Percentiles rank a stretch among this genome's conserved stretches.
Conservation (phyloP, 2,797 vertebrate species). For the Pitangus sulphuratus region DNA sequence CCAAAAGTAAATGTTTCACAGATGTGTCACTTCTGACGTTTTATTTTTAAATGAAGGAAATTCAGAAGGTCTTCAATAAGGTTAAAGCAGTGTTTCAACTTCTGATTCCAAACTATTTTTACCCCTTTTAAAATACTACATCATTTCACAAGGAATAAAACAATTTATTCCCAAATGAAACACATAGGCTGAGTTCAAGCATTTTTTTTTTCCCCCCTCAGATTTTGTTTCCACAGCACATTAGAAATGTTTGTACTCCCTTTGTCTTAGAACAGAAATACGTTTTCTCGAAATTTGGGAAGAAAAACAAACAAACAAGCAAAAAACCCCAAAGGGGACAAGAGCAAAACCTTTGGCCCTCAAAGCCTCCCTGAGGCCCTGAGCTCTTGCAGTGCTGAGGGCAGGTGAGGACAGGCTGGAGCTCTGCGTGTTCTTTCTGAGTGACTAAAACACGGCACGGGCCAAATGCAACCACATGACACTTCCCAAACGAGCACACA, state of each 20-base stretch:
- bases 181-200: not conserved
- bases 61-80: not conserved
- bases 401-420: conserved; percentile 66
- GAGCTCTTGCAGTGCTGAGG: conserved; percentile 20
- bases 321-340: not conserved
- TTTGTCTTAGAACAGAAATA: not conserved
- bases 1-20: not conserved
- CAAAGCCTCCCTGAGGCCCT: not conserved
- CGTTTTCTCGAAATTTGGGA: not conserved
- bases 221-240: not conserved
- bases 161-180: not conserved
- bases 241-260: not conserved
- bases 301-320: not conserved
- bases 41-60: not conserved
- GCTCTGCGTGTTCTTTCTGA: conserved; percentile 28
- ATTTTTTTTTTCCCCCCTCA: not conserved
- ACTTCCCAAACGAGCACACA: conserved; percentile 49
- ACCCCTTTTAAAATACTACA: not conserved
- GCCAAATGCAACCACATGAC: conserved; percentile 61
- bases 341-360: conserved; percentile 26
- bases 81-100: not conserved
- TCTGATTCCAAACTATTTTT: not conserved
- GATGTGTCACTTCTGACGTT: not conserved
- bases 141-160: not conserved
- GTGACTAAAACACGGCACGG: conserved; percentile 59